Percentiles rank a stretch among this genome's conserved stretches.
Evolutionary conservation across 2,113 vertebrate species (phyloP).

Genomic region (Strix aluco): DNA sequence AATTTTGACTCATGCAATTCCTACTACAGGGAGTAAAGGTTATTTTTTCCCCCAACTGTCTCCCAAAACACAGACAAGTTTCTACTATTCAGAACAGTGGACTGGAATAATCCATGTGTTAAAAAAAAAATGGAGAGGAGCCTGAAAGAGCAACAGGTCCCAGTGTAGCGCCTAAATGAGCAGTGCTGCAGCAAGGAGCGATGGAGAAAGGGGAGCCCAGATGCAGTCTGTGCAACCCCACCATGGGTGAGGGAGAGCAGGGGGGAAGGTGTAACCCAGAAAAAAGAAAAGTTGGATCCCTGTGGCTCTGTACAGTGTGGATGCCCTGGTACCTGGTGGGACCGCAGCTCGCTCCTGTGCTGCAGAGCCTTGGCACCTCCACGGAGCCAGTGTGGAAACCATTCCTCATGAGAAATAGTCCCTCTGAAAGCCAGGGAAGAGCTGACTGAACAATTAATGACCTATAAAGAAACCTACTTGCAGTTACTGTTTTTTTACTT

Average conservation of each 20-base stretch:
- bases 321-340: rapidly evolving
- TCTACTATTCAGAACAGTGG: not conserved
- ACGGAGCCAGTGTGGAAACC: rapidly evolving
- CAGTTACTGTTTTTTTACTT: not conserved
- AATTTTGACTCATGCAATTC: not conserved
- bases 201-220: not conserved
- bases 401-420: not conserved
- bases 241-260: not conserved
- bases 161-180: rapidly evolving
- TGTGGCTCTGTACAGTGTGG: rapidly evolving
- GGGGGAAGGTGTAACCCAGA: not conserved
- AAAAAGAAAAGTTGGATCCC: not conserved
- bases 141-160: not conserved
- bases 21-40: not conserved
- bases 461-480: not conserved
- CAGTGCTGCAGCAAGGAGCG: rapidly evolving
- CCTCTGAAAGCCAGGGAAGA: not conserved
- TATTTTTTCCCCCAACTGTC: not conserved
- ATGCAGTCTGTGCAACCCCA: no score
- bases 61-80: not conserved
- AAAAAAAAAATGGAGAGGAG: not conserved
- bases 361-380: not conserved
- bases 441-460: not conserved
- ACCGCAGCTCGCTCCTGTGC: rapidly evolving
- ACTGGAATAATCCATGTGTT: not conserved